phyloP scores from a whole-genome alignment of 2,797 vertebrate genomes.

The Poeciliopsis gracilis region DNA sequence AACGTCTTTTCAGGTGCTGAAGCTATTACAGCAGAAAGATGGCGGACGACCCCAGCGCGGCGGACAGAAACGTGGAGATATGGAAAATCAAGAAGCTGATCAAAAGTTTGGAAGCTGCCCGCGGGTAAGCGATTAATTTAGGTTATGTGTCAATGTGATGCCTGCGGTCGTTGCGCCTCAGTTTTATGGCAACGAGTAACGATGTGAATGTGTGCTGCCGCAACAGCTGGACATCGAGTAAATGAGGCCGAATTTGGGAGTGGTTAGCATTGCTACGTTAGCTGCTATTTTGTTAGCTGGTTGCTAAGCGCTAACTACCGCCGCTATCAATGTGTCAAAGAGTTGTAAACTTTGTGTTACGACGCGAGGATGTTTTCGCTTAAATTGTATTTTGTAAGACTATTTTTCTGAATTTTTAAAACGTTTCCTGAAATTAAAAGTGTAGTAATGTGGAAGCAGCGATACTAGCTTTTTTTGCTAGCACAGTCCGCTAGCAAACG shows the following conservation, averaged over 20 bases:
- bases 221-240: conserved; percentile 68
- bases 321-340: conserved; percentile 3
- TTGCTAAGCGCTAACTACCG: conserved; percentile 37
- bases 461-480: conserved; percentile 40
- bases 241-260: conserved; percentile 76
- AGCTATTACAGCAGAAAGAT: conserved; percentile 89
- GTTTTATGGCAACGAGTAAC: not conserved
- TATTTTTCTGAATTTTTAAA: not conserved
- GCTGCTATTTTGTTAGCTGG: conserved; percentile 42
- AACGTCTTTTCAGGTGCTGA: conserved; percentile 77
- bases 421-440: not conserved
- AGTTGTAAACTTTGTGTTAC: not conserved
- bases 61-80: conserved; percentile 99
- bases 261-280: conserved; percentile 74
- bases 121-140: conserved; percentile 83
- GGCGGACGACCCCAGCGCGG: conserved; percentile 98
- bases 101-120: conserved; percentile 97
- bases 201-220: conserved; percentile 27
- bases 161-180: accelerated
- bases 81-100: conserved; percentile 99
- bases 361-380: not conserved
- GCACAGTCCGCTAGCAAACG: conserved; percentile 63
- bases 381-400: not conserved
- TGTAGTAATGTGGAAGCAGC: not conserved
- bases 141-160: not conserved